Evolutionary conservation across 2,113 vertebrate species (phyloP).

Genomic region (Desmodus rotundus): DNA sequence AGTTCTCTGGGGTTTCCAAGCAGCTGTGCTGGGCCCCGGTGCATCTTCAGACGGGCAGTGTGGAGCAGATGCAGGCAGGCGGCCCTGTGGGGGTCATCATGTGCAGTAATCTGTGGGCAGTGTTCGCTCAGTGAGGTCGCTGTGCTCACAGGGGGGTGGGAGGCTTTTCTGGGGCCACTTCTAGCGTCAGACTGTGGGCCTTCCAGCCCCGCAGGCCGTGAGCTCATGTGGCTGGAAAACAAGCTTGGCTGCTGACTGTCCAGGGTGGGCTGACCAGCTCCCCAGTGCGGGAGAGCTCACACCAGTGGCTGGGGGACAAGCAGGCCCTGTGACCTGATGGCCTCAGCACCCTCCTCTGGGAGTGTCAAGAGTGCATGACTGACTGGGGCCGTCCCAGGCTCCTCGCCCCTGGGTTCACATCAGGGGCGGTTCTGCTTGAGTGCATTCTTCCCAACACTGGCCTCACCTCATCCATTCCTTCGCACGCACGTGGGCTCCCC

Average conservation of each 20-base stretch:
- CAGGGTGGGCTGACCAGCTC: background rate
- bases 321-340: background rate
- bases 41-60: background rate
- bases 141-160: background rate
- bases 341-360: background rate
- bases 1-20: background rate
- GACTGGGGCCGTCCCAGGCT: background rate
- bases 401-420: background rate
- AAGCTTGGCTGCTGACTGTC: background rate
- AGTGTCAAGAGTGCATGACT: background rate
- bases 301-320: background rate
- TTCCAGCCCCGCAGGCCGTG: background rate
- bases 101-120: background rate
- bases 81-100: too few species aligned
- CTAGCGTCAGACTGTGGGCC: background rate
- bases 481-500: background rate
- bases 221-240: background rate
- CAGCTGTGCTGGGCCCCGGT: background rate
- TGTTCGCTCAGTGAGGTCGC: background rate
- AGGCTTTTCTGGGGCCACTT: background rate
- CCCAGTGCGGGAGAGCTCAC: background rate
- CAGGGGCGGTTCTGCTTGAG: background rate
- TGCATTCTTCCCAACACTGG: background rate
- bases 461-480: background rate
- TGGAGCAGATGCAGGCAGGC: background rate